Conservation (phyloP, 2,113 vertebrate genomes). For the Austrofundulus limnaeus region DNA sequence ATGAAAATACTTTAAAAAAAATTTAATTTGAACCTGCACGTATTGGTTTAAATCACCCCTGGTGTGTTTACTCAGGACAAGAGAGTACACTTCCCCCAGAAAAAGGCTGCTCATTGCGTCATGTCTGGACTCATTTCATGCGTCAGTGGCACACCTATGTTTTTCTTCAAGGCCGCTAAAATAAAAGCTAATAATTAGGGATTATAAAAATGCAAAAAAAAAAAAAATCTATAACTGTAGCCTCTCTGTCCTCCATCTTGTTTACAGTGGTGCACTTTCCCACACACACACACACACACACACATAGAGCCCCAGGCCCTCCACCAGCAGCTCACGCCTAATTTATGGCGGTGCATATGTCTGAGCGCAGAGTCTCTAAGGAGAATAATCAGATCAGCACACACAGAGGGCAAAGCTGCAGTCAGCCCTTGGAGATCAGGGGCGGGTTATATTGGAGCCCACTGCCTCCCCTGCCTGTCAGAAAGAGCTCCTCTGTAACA, state of each 20-base stretch:
- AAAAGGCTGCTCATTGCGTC: conserved; percentile 58
- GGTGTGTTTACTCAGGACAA: conserved; percentile 77
- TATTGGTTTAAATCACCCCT: conserved; percentile 75
- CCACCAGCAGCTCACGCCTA: conserved; percentile 73
- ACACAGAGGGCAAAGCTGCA: conserved; percentile 75
- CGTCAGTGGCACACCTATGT: conserved; percentile 49
- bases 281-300: conserved; percentile 51
- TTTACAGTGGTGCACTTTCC: conserved; percentile 69
- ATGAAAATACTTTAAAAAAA: conserved; percentile 62
- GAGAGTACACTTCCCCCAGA: conserved; percentile 54
- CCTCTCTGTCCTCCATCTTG: conserved; percentile 72
- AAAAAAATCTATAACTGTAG: conserved; percentile 14
- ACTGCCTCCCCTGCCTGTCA: conserved; percentile 73
- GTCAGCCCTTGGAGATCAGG: conserved; percentile 75
- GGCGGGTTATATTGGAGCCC: conserved; percentile 69
- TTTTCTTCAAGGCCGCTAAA: conserved; percentile 37
- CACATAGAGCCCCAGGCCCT: conserved; percentile 38
- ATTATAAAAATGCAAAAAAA: conserved; percentile 19
- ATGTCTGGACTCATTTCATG: conserved; percentile 50
- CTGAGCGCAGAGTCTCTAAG: conserved; percentile 77
- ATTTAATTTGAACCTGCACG: conserved; percentile 73
- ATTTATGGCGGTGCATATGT: conserved; percentile 79
- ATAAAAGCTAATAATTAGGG: conserved; percentile 36
- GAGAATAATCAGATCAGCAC: conserved; percentile 84
- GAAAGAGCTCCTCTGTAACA: conserved; percentile 57